These are phyloP conservation scores for Thermophis baileyi DNA, from an alignment of 2,113 vertebrate species.

Conservation along the genomic window DNA sequence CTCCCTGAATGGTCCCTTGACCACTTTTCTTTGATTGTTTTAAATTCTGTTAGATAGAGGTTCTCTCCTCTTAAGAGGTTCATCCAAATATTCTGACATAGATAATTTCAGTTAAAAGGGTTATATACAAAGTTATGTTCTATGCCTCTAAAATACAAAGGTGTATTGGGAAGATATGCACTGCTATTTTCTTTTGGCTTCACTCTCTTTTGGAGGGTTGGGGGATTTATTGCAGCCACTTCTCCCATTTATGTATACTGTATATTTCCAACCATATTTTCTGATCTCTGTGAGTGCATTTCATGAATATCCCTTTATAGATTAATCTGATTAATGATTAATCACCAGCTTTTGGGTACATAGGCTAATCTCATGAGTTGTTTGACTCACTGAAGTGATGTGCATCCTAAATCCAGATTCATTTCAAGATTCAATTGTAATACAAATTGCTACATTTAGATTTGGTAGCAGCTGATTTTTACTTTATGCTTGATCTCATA, in stretches of 20 bases:
- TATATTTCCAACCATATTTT: neutral
- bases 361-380: constrained; percentile 4
- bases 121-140: accelerated
- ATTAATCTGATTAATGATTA: constrained; percentile 30
- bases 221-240: neutral
- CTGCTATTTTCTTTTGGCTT: neutral
- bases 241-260: neutral
- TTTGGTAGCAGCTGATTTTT: neutral
- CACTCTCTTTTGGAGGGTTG: neutral
- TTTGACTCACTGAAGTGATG: constrained; percentile 5
- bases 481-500: neutral
- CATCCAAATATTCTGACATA: neutral
- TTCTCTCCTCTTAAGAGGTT: neutral
- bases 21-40: constrained; percentile 4
- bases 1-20: neutral
- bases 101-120: neutral
- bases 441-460: neutral
- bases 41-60: constrained; percentile 23
- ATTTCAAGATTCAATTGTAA: neutral
- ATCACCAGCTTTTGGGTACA: constrained; percentile 3
- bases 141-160: neutral
- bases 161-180: neutral
- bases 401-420: neutral
- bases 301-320: constrained; percentile 13
- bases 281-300: neutral